These are phyloP conservation scores for Entomobrya proxima DNA, from an alignment of 2,888 invertebrate genomes.

Conservation along the genomic window DNA sequence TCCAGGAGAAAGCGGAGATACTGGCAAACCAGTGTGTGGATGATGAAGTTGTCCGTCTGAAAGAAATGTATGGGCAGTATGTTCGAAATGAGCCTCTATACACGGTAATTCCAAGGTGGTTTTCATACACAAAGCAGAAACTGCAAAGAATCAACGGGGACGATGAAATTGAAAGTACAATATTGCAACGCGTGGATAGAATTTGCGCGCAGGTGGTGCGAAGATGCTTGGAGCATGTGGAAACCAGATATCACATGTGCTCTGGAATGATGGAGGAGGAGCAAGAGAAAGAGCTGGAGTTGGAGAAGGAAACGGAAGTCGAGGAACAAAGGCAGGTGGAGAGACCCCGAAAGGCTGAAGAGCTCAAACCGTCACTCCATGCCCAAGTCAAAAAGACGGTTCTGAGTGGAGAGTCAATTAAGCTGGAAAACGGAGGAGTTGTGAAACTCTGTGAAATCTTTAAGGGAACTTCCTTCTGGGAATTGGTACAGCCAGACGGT, in stretches of 20 bases:
- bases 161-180: background rate
- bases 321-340: conserved; percentile 17
- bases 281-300: conserved; percentile 39
- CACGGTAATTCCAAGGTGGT: conserved; percentile 31
- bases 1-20: background rate
- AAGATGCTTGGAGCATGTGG: background rate
- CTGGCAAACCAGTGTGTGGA: conserved; percentile 34
- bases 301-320: conserved; percentile 21
- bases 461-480: background rate
- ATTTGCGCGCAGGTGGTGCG: background rate
- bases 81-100: background rate
- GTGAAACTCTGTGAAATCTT: background rate
- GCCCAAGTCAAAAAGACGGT: background rate
- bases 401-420: background rate
- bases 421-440: background rate
- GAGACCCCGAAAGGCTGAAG: background rate
- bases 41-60: conserved; percentile 46
- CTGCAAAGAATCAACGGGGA: background rate
- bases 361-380: background rate
- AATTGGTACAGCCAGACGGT: background rate
- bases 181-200: background rate
- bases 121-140: background rate
- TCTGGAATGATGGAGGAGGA: conserved; percentile 48
- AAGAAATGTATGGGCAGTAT: conserved; percentile 38
- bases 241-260: background rate